These are phyloP conservation scores for Parnassius mnemosyne DNA, from an alignment of 2,888 invertebrate genomes.

Conservation along the genomic window DNA sequence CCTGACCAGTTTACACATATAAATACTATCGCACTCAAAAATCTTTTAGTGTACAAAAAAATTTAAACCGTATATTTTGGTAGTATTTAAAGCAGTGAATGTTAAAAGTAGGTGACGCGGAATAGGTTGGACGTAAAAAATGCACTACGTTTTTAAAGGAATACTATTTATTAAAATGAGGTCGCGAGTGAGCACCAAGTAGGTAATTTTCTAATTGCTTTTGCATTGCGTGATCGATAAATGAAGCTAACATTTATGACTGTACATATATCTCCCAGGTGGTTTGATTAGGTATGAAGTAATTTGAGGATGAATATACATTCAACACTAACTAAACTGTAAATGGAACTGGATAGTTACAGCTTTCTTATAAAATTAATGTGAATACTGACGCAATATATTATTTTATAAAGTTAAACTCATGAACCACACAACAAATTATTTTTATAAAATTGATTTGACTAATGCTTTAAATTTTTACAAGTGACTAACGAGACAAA, in stretches of 20 bases:
- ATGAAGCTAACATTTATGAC: not conserved
- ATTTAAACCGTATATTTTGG: not conserved
- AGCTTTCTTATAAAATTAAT: too few species aligned
- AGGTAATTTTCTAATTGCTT: not conserved
- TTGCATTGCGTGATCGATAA: not conserved
- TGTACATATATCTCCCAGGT: not conserved
- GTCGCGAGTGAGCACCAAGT: not conserved
- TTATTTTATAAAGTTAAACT: too few species aligned
- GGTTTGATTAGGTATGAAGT: not conserved
- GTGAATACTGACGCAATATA: too few species aligned
- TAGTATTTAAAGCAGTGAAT: not conserved
- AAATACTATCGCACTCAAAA: not conserved
- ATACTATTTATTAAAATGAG: not conserved
- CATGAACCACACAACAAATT: too few species aligned
- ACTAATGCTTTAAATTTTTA: too few species aligned
- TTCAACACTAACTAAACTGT: too few species aligned
- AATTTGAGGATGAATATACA: too few species aligned
- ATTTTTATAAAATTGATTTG: too few species aligned
- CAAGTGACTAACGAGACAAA: too few species aligned
- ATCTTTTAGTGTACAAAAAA: not conserved
- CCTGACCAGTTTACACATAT: too few species aligned
- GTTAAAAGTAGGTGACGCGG: not conserved
- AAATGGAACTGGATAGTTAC: too few species aligned
- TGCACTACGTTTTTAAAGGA: not conserved
- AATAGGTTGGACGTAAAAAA: not conserved